Base-by-base conservation (phyloP, 2,888 invertebrate genomes). In the Acanthosepion lycidas region DNA sequence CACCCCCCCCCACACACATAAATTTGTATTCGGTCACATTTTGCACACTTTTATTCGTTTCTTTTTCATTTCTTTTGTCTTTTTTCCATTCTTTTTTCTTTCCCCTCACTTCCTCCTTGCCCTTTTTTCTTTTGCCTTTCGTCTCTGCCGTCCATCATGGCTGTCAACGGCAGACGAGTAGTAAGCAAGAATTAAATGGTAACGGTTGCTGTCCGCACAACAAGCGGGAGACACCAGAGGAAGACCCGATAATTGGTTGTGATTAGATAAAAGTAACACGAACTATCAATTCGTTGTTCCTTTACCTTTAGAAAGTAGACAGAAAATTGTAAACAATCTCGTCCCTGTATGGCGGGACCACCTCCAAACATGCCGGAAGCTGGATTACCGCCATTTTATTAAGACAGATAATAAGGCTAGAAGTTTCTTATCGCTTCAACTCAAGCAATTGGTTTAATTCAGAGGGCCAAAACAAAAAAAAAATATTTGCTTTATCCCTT, bases 201-300 rank as follows among this genome's bases (percentile, higher is more conserved):
- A 78, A 78, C 33, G 78, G 78, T 23, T 78, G 78, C 78, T n/a
- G 78, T 78, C 78, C 78, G 18, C n/a, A 78, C 78, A 78, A 78
- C 78, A 78, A 78, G 78, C 78, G 28, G n/a, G 28, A 8, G 28
- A 28, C 78, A 78, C 12, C 78, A 78, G n/a, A 78, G 33, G 78
- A 78, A 78, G 78, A 78, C 78, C 78, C n/a, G 78, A 78, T 78
- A 78, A 78, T 78, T 78, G 78, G 78, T 78, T 78, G 78, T 78
- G 78, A 78, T 78, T 78, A 78, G 78, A 78, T 78, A 78, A 78
- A 78, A 78, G 78, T 33, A 78, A 78, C 78, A 78, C 78, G 78
- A 78, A 78, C 78, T n/a, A 78, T 78, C 78, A n/a, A 15, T 78
- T n/a, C 78, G 78, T 78, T 78, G 78, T 78, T 78, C 78, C 78